Evolutionary conservation across 2,888 invertebrate species (phyloP).

Genomic region (Dendrolimus houi): DNA sequence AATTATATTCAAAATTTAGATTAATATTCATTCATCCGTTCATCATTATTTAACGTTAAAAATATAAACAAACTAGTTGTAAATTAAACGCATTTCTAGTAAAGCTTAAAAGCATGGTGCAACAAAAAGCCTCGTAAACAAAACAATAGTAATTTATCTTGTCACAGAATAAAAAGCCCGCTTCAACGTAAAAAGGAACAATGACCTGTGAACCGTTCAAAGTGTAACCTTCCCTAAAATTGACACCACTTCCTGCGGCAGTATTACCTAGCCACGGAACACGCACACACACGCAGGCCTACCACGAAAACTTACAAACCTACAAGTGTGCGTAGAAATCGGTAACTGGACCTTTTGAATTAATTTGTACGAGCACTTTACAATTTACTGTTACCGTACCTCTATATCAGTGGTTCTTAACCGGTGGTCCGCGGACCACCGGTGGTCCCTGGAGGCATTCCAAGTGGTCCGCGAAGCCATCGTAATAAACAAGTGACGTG

Average conservation of each 20-base stretch:
- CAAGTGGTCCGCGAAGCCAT: no score
- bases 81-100: no score
- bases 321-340: neutral
- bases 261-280: constrained; percentile 41
- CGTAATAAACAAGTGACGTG: no score
- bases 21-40: constrained; percentile 8
- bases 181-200: constrained; percentile 58
- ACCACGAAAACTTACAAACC: neutral
- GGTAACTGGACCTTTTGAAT: no score
- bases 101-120: constrained; percentile 8
- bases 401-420: no score
- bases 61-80: neutral
- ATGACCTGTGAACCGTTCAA: constrained; percentile 65
- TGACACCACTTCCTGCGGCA: constrained; percentile 66
- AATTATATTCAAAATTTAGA: neutral
- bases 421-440: no score
- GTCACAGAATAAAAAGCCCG: constrained; percentile 43
- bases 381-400: no score
- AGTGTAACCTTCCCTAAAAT: constrained; percentile 67
- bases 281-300: constrained; percentile 30
- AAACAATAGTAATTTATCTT: constrained; percentile 59
- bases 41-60: neutral
- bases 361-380: no score
- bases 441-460: no score
- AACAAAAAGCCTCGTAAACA: constrained; percentile 38